Conservation (phyloP, 2,113 vertebrate genomes). For the Xiphorhynchus elegans region DNA sequence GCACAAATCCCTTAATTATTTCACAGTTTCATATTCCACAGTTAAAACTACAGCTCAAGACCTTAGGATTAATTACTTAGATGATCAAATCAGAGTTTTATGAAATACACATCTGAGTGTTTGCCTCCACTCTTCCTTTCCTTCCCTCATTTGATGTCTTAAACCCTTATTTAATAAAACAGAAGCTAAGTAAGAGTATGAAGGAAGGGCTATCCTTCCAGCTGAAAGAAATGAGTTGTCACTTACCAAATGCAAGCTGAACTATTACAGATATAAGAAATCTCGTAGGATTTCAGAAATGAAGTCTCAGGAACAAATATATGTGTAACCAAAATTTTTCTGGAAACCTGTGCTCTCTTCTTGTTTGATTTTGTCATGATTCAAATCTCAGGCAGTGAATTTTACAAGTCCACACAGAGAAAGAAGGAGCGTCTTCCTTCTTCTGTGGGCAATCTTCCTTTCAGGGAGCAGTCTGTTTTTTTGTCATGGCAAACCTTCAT, state of each 20-base stretch:
- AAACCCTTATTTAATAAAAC: neutral
- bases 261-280: neutral
- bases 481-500: neutral
- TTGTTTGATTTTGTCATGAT: neutral
- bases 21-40: slow-evolving; percentile 39
- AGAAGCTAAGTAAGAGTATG: neutral
- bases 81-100: neutral
- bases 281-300: neutral
- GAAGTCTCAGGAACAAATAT: neutral
- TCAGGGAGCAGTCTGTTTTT: neutral
- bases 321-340: neutral
- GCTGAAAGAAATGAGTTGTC: neutral
- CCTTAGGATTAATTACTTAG: neutral
- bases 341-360: neutral
- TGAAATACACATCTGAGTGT: neutral
- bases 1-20: slow-evolving; percentile 62
- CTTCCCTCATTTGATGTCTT: neutral
- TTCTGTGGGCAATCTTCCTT: neutral
- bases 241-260: neutral
- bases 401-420: neutral
- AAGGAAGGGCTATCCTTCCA: neutral
- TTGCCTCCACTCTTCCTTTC: neutral
- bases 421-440: neutral
- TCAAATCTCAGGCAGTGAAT: neutral
- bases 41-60: slow-evolving; percentile 20